Evolutionary conservation across 1,140 invertebrate species (phyloP).

Genomic region (Varroa destructor): DNA sequence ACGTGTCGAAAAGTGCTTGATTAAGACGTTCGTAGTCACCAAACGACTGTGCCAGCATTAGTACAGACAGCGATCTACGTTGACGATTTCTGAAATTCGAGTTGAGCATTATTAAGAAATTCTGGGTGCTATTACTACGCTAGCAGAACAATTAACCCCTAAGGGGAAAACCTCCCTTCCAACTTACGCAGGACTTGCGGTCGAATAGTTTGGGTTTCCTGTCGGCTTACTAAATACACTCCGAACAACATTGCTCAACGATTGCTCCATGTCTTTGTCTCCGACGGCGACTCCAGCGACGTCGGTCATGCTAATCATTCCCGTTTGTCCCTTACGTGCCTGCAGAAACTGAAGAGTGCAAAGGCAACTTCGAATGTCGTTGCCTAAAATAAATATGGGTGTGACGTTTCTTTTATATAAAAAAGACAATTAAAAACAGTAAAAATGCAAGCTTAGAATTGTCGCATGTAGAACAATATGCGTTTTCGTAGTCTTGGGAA

Average conservation of each 20-base stretch:
- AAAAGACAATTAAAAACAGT: too few relatives aligned
- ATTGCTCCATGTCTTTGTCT: slow-evolving; percentile 70
- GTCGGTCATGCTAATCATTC: slow-evolving; percentile 50
- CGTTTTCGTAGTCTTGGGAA: too few relatives aligned
- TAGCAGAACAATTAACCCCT: slow-evolving; percentile 6
- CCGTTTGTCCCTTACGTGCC: slow-evolving; percentile 49
- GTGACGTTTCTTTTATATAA: too few relatives aligned
- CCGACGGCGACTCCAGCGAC: slow-evolving; percentile 58
- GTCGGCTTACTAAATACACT: slow-evolving; percentile 56
- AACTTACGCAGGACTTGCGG: slow-evolving; percentile 29
- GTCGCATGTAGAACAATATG: too few relatives aligned
- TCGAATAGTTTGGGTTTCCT: not conserved
- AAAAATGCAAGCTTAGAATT: too few relatives aligned
- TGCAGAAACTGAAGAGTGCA: slow-evolving; percentile 55
- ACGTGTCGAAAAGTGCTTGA: slow-evolving; percentile 63
- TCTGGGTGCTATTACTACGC: not conserved
- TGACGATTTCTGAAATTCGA: slow-evolving; percentile 31
- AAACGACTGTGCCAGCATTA: slow-evolving; percentile 54
- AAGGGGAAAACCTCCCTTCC: not conserved
- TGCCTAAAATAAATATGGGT: slow-evolving; percentile 40
- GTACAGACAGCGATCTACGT: slow-evolving; percentile 46
- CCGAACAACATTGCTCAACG: slow-evolving; percentile 68
- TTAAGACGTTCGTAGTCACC: slow-evolving; percentile 64
- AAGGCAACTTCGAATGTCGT: slow-evolving; percentile 76
- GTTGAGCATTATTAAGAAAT: not conserved